phyloP scores from a whole-genome alignment of 2,797 vertebrate species.

The Synanceia verrucosa region DNA sequence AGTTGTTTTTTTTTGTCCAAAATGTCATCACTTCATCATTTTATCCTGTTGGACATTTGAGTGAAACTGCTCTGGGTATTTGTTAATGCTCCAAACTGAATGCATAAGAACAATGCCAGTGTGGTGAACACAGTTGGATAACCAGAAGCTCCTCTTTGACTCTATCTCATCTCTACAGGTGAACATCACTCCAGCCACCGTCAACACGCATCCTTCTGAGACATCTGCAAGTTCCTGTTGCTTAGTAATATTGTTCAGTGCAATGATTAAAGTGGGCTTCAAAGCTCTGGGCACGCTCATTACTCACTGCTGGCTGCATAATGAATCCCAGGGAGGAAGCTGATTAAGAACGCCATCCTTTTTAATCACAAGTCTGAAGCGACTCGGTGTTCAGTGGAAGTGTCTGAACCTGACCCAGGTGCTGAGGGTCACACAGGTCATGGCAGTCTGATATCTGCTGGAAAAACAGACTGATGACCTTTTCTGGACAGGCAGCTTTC shows the following conservation, averaged over 20 bases:
- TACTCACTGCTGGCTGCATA: conserved; percentile 82
- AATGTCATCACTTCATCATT: too few species aligned
- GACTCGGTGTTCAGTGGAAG: conserved; percentile 25
- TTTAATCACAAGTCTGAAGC: conserved; percentile 50
- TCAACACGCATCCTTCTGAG: conserved; percentile 64
- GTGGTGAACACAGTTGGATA: background rate
- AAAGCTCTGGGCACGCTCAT: conserved; percentile 83
- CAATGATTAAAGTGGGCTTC: conserved; percentile 84
- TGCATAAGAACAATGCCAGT: background rate
- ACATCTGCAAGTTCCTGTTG: conserved; percentile 81
- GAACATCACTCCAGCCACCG: conserved; percentile 25
- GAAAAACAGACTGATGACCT: conserved; percentile 41
- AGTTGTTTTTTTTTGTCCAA: too few species aligned
- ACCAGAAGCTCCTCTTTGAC: conserved; percentile 22
- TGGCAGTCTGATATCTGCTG: background rate
- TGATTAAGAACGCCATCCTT: conserved; percentile 77
- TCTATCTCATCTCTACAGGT: conserved; percentile 14
- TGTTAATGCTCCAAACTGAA: background rate
- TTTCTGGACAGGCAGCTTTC: conserved; percentile 11
- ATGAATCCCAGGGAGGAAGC: conserved; percentile 82
- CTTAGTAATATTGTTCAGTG: conserved; percentile 84
- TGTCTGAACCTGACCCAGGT: conserved; percentile 1
- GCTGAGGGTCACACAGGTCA: background rate
- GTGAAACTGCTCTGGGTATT: too few species aligned
- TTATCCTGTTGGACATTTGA: too few species aligned